phyloP scores from a whole-genome alignment of 1,140 invertebrate species.

The Polypedilum vanderplanki region DNA sequence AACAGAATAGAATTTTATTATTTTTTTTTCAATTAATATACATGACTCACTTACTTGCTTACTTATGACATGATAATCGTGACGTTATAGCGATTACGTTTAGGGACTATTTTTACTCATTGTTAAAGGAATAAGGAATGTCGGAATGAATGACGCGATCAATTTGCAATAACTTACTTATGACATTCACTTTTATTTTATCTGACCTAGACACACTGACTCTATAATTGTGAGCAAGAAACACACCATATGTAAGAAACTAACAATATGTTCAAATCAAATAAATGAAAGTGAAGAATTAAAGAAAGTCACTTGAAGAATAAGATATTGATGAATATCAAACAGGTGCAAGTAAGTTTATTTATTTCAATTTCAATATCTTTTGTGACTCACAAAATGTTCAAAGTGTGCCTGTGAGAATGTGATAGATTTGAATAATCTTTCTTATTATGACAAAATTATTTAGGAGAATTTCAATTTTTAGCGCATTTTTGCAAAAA shows the following conservation, averaged over 20 bases:
- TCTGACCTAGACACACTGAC: conserved; percentile 9
- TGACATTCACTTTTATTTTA: background rate
- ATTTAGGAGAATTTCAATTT: too few relatives aligned
- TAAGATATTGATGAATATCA: background rate
- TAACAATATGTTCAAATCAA: background rate
- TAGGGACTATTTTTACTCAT: background rate
- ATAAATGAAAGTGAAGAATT: background rate
- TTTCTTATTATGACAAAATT: background rate
- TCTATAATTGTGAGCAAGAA: background rate
- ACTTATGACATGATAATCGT: conserved; percentile 27
- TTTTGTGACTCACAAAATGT: too few relatives aligned
- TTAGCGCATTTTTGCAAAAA: too few relatives aligned
- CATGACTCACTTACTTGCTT: background rate
- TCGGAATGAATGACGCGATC: background rate
- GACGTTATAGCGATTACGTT: background rate
- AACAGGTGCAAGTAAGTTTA: background rate
- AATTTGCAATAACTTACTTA: background rate
- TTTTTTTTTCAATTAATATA: background rate
- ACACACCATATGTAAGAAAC: background rate
- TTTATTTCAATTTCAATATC: too few relatives aligned
- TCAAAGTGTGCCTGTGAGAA: background rate
- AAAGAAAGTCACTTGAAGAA: too few relatives aligned
- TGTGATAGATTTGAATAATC: too few relatives aligned
- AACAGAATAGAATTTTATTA: background rate
- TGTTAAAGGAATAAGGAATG: background rate